Evolutionary conservation across 92 coral and sea anemone genomes (phyloP).

Genomic region (Paramuricea clavata): DNA sequence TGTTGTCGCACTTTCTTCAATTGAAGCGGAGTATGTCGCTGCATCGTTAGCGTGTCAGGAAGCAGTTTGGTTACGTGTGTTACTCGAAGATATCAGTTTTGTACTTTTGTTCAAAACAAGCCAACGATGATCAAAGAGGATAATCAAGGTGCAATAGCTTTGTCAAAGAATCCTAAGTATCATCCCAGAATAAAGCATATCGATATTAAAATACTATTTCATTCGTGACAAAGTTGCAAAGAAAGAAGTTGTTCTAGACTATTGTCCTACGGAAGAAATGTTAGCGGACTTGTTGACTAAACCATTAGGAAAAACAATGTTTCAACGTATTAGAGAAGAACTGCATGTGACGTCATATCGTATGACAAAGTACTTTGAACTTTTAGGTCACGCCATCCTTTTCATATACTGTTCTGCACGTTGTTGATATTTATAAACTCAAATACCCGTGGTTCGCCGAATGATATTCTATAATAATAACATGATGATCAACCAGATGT

Average conservation of each 20-base stretch:
- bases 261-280: not conserved
- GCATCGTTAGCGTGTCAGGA: slow-evolving; percentile 14
- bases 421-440: too few species aligned
- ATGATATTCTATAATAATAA: too few species aligned
- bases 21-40: slow-evolving; percentile 36
- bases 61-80: slow-evolving; percentile 4
- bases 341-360: too few species aligned
- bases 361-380: too few species aligned
- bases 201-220: not conserved
- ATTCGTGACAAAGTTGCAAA: not conserved
- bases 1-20: slow-evolving; percentile 32
- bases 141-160: slow-evolving; percentile 28
- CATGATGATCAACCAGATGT: too few species aligned
- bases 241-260: not conserved
- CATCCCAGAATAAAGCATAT: slow-evolving; percentile 35
- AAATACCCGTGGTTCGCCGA: too few species aligned
- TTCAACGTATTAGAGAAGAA: too few species aligned
- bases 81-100: slow-evolving; percentile 2
- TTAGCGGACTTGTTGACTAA: slow-evolving; percentile 21
- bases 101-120: not conserved
- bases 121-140: slow-evolving; percentile 16
- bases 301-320: too few species aligned
- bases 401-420: too few species aligned
- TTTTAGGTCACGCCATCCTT: too few species aligned
- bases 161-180: slow-evolving; percentile 34